A percentile compares a stretch with the other conserved stretches of the same genome.
phyloP scores from a whole-genome alignment of 2,888 invertebrate genomes.

The Polyommatus icarus region DNA sequence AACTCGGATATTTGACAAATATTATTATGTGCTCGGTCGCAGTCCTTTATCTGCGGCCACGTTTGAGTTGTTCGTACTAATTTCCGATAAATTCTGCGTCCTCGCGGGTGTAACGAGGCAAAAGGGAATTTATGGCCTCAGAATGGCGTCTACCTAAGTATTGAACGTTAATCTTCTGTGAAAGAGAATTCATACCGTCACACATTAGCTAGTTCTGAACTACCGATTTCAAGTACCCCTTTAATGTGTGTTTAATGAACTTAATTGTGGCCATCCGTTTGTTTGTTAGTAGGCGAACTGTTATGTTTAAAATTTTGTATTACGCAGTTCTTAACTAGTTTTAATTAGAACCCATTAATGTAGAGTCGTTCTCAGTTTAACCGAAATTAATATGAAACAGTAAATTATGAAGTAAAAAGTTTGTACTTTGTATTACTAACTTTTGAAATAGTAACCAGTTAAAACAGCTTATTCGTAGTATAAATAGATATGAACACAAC shows the following conservation, averaged over 20 bases:
- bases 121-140: slow-evolving; percentile 71
- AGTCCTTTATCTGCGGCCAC: slow-evolving; percentile 43
- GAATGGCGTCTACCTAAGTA: slow-evolving; percentile 73
- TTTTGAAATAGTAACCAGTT: too few relatives aligned
- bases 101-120: slow-evolving; percentile 70
- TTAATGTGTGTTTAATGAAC: background rate
- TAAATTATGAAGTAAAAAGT: too few relatives aligned
- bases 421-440: too few relatives aligned
- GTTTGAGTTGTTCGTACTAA: slow-evolving; percentile 65
- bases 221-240: background rate
- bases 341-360: too few relatives aligned
- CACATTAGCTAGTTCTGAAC: slow-evolving; percentile 33
- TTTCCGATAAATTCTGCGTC: slow-evolving; percentile 75
- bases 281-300: background rate
- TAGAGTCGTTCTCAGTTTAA: too few relatives aligned
- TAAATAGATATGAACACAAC: too few relatives aligned
- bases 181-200: slow-evolving; percentile 58
- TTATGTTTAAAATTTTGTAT: background rate
- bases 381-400: too few relatives aligned
- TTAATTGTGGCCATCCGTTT: background rate
- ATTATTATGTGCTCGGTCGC: slow-evolving; percentile 41
- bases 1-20: slow-evolving; percentile 34
- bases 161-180: slow-evolving; percentile 77
- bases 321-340: too few relatives aligned
- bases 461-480: too few relatives aligned